Evolutionary conservation across 1,140 invertebrate genomes (phyloP).

Genomic region (Acyrthosiphon pisum): DNA sequence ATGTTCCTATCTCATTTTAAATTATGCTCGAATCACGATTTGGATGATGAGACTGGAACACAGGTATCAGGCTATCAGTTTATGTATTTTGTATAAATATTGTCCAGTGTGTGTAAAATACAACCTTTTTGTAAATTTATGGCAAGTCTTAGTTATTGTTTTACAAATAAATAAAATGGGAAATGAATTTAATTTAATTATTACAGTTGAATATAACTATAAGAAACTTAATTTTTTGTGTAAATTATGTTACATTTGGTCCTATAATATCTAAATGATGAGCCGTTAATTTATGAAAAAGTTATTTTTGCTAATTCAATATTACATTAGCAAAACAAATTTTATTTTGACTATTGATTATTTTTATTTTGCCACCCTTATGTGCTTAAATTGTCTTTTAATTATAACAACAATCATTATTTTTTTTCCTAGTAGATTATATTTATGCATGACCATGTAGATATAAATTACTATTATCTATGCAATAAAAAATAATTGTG

Average conservation of each 20-base stretch:
- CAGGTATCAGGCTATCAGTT: constrained; percentile 56
- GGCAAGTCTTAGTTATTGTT: constrained; percentile 17
- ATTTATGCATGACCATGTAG: constrained; percentile 50
- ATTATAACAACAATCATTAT: constrained; percentile 20
- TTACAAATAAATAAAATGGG: neutral
- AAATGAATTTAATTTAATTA: neutral
- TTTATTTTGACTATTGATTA: constrained; percentile 48
- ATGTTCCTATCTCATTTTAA: constrained; percentile 58
- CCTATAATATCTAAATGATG: neutral
- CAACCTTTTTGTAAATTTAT: constrained; percentile 51
- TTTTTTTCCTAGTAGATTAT: constrained; percentile 48
- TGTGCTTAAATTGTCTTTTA: constrained; percentile 48
- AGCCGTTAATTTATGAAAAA: constrained; percentile 33
- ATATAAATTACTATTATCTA: constrained; percentile 43
- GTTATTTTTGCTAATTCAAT: constrained; percentile 49
- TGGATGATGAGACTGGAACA: constrained; percentile 57
- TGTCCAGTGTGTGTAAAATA: constrained; percentile 56
- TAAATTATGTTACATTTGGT: constrained; percentile 11
- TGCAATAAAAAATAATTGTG: constrained; percentile 42
- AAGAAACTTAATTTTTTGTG: neutral
- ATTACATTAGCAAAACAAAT: constrained; percentile 40
- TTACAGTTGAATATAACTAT: neutral
- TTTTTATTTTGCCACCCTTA: constrained; percentile 52
- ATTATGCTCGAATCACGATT: constrained; percentile 53
- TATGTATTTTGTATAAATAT: constrained; percentile 55